Evolutionary conservation across 1,140 invertebrate species (phyloP).

Genomic region (Papilio helenus): DNA sequence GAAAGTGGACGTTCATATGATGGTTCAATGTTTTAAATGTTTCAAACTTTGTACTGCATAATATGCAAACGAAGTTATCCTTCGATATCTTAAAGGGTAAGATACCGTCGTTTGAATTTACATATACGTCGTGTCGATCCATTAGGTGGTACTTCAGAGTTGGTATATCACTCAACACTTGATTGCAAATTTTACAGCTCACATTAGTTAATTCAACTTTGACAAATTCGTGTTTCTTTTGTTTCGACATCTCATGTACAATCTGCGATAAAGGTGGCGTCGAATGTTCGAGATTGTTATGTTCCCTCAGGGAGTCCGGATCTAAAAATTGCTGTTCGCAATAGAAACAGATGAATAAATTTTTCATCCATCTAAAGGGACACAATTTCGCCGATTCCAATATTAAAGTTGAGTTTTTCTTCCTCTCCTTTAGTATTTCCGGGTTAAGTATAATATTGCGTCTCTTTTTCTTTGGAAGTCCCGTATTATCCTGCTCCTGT

Average conservation of each 20-base stretch:
- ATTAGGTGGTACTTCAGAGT: conserved; percentile 62
- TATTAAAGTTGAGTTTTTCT: conserved; percentile 57
- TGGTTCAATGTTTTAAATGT: conserved; percentile 76
- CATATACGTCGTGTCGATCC: conserved; percentile 59
- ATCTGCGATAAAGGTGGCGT: conserved; percentile 48
- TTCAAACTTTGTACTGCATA: conserved; percentile 75
- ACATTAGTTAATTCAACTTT: conserved; percentile 72
- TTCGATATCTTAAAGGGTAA: conserved; percentile 68
- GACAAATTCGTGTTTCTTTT: conserved; percentile 69
- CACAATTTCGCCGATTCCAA: conserved; percentile 68
- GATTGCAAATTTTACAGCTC: conserved; percentile 64
- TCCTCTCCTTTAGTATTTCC: conserved; percentile 59
- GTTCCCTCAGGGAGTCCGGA: conserved; percentile 58
- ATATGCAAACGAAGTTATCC: conserved; percentile 63
- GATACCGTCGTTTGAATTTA: conserved; percentile 59
- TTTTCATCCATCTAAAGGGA: conserved; percentile 75
- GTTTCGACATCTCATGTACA: conserved; percentile 56
- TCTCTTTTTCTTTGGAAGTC: conserved; percentile 49
- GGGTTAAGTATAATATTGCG: conserved; percentile 53
- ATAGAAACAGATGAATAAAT: conserved; percentile 71
- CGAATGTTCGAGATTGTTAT: conserved; percentile 58
- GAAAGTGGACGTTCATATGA: conserved; percentile 79
- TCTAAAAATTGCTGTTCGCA: conserved; percentile 66
- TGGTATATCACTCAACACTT: conserved; percentile 48
- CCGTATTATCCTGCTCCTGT: conserved; percentile 31